A percentile compares a stretch with the other conserved stretches of the same genome.
phyloP scores from a whole-genome alignment of 2,888 invertebrate genomes.

The Cynaeus angustus region DNA sequence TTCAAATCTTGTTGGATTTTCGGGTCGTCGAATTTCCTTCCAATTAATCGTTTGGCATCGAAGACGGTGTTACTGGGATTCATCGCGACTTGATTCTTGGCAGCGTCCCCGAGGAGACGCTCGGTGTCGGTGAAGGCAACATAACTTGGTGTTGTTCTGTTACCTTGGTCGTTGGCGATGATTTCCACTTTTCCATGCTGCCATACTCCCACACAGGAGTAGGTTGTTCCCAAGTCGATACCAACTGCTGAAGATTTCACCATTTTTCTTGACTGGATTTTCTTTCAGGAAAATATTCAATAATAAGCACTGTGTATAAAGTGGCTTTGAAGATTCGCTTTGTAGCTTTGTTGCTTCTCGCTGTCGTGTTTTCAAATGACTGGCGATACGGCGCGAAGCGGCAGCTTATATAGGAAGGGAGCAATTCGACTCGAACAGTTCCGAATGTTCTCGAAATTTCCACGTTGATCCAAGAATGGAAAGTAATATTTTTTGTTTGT shows the following conservation, averaged over 20 bases:
- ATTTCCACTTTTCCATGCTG: slow-evolving; percentile 86
- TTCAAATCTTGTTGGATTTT: slow-evolving; percentile 87
- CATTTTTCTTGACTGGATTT: slow-evolving; percentile 37
- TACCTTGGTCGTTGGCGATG: slow-evolving; percentile 82
- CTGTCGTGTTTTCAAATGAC: slow-evolving; percentile 26
- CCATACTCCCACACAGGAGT: slow-evolving; percentile 91
- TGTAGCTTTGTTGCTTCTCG: slow-evolving; percentile 6
- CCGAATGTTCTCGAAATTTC: slow-evolving; percentile 34
- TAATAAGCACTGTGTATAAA: slow-evolving; percentile 19
- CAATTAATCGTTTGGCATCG: slow-evolving; percentile 85
- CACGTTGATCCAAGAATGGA: background rate
- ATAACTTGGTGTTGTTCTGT: slow-evolving; percentile 88
- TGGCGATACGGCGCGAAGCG: slow-evolving; percentile 6
- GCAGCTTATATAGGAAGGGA: slow-evolving; percentile 34
- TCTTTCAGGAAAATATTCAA: slow-evolving; percentile 1
- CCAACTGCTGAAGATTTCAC: slow-evolving; percentile 75
- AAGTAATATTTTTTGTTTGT: too few relatives aligned
- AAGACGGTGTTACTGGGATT: slow-evolving; percentile 82
- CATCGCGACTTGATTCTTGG: slow-evolving; percentile 78
- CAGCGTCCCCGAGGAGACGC: slow-evolving; percentile 81
- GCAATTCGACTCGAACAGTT: slow-evolving; percentile 16
- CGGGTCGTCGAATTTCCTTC: slow-evolving; percentile 83
- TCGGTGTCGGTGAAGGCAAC: slow-evolving; percentile 83
- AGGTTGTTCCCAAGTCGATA: slow-evolving; percentile 91
- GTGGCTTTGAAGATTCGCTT: slow-evolving; percentile 3